Evolutionary conservation across 2,797 vertebrate species (phyloP), one percentile per base, ranked within the genome.

Genomic region (Anguilla megastoma): DNA sequence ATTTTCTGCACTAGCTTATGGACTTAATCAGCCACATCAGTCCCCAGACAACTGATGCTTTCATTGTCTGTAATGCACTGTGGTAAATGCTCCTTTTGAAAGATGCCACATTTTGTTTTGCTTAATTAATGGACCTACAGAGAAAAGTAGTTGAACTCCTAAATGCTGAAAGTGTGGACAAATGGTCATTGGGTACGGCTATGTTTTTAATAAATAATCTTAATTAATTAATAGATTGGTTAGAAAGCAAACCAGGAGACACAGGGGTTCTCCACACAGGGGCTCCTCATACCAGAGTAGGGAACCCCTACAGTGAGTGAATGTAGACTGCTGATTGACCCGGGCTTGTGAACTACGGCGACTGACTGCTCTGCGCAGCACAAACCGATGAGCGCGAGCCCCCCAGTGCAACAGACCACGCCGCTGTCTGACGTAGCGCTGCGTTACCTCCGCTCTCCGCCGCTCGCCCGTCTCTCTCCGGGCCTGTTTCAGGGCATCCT

Each of bases 401-500:
- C 69, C 36, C 74, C 30, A 3, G 4, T 45, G 30, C 5, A 76
- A 7, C 33, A 21, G 12, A 41, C 14, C 36, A 3, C 1, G 30
- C 3, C 4, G 36, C 36, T 79, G 8, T 79, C 74, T 16, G 3
- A 24, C 30, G 24, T 16, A 21, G 74, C 74, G 18, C 16, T 45
- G 18, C 16, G 36, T 41, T 80, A 91, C 1, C 89, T 89, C 7
- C 5, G 1, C 18, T 8, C 87, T 87, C 6, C 83, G 90, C 82
- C 93, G 88, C 85, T 91, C 0, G 5, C 0, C 27, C 5, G 85
- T 86, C 30, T 88, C 88, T 87, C 88, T 94, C 89, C 91, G 94
- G 84, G 95, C 96, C 94, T 95, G 90, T 66, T 91, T 88, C 90
- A 97, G 93, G 66, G 96, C 96, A 5, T 94, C 96, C 0, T 97